phyloP scores from a whole-genome alignment of 2,888 invertebrate genomes.

The Drosophila helvetica region DNA sequence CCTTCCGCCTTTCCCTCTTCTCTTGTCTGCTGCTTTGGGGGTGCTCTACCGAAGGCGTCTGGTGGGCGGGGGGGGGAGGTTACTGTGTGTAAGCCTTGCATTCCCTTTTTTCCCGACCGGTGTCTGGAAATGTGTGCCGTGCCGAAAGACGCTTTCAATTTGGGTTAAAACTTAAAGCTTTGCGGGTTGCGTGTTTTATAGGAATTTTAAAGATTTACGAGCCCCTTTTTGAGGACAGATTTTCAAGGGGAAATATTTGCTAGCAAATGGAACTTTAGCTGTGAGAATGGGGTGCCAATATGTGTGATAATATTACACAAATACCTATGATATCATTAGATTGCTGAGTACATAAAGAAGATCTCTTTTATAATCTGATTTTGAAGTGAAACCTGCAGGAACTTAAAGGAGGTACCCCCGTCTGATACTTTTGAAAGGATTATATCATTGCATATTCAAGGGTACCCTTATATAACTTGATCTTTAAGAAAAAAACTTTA shows the following conservation, averaged over 20 bases:
- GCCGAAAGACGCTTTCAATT: slow-evolving; percentile 56
- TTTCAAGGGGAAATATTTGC: neutral
- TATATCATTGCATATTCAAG: rapidly evolving
- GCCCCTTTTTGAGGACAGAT: neutral
- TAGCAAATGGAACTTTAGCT: neutral
- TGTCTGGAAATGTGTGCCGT: slow-evolving; percentile 68
- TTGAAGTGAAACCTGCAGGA: neutral
- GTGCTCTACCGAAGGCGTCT: slow-evolving; percentile 18
- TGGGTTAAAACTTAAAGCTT: slow-evolving; percentile 74
- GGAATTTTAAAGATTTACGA: slow-evolving; percentile 12
- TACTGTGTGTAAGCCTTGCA: slow-evolving; percentile 20
- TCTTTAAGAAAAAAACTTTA: too few relatives aligned
- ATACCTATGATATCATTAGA: neutral
- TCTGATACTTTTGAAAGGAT: neutral
- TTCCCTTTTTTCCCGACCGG: slow-evolving; percentile 17
- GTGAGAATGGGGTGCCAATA: too few relatives aligned
- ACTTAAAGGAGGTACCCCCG: neutral
- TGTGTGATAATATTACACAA: too few relatives aligned
- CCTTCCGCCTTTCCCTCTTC: slow-evolving; percentile 20
- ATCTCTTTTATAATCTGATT: too few relatives aligned
- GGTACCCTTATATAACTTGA: too few relatives aligned
- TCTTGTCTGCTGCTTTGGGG: slow-evolving; percentile 17
- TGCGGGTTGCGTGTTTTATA: neutral
- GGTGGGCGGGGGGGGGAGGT: slow-evolving; percentile 3
- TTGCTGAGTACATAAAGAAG: neutral